Evolutionary conservation across 2,888 invertebrate species (phyloP).

Genomic region (Onthophagus sagittarius): DNA sequence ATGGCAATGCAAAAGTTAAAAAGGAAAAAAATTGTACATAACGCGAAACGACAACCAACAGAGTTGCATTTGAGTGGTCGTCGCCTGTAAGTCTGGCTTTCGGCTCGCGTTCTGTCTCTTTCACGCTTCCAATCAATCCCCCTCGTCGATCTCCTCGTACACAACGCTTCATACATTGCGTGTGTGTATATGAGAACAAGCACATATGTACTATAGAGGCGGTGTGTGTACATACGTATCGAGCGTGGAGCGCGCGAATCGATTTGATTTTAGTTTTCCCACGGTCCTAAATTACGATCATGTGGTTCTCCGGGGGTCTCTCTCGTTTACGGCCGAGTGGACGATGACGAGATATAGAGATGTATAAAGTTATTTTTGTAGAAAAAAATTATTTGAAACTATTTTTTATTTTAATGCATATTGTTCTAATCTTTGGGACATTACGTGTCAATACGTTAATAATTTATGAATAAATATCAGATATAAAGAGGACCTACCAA

Average conservation of each 20-base stretch:
- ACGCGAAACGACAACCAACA: not conserved
- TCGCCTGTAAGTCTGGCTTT: not conserved
- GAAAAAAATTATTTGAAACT: too few species aligned
- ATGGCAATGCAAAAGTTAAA: too few species aligned
- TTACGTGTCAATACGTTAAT: too few species aligned
- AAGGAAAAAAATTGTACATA: too few species aligned
- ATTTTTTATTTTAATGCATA: too few species aligned
- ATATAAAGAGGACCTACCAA: too few species aligned
- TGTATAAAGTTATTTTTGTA: too few species aligned
- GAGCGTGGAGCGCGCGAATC: slow-evolving; percentile 18
- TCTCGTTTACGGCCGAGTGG: not conserved
- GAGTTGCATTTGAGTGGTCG: not conserved
- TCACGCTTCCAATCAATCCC: not conserved
- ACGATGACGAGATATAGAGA: not conserved
- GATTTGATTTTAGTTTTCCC: slow-evolving; percentile 25
- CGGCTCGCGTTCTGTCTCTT: not conserved
- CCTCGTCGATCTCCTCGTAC: too few species aligned
- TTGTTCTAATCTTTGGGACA: too few species aligned
- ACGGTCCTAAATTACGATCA: slow-evolving; percentile 23
- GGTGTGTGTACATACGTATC: not conserved
- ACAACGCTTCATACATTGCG: not conserved
- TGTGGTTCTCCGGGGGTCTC: slow-evolving; percentile 10
- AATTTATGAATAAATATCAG: too few species aligned
- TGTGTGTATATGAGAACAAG: not conserved
- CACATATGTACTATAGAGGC: not conserved